Conservation (phyloP, 2,797 vertebrate genomes). For the Pyrocephalus nanus region DNA sequence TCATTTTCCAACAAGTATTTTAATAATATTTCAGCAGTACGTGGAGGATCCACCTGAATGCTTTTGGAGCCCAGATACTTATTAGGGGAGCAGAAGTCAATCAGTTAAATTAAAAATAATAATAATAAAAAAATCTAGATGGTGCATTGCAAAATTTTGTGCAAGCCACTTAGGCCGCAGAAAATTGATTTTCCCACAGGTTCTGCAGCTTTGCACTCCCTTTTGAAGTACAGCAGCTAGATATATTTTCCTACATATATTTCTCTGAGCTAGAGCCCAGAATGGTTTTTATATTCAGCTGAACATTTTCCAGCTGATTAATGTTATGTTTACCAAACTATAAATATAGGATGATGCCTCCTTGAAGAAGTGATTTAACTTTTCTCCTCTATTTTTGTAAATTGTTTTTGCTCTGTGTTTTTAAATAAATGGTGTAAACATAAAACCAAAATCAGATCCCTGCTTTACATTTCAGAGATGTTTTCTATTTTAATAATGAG, state of each 20-base stretch:
- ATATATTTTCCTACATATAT: constrained; percentile 52
- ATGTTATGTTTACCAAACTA: constrained; percentile 48
- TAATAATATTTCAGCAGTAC: background rate
- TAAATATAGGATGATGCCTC: constrained; percentile 19
- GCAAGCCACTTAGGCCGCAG: constrained; percentile 20
- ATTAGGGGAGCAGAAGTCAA: constrained; percentile 2
- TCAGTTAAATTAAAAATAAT: background rate
- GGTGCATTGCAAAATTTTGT: constrained; percentile 17
- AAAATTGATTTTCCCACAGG: constrained; percentile 67
- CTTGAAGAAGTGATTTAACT: constrained; percentile 32
- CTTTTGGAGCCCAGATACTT: background rate
- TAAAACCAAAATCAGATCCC: background rate
- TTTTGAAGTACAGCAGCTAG: constrained; percentile 58
- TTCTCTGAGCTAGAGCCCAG: constrained; percentile 45
- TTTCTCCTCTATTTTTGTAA: constrained; percentile 17
- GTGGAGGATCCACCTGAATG: background rate
- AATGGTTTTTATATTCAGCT: constrained; percentile 24
- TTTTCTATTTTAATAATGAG: background rate
- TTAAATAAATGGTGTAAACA: background rate
- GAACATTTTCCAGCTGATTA: constrained; percentile 64
- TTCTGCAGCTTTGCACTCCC: constrained; percentile 48
- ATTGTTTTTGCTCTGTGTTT: background rate
- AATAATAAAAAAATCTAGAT: background rate
- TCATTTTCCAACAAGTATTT: background rate
- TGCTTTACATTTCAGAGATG: background rate